A percentile compares a stretch with the other conserved stretches of the same genome.
phyloP scores from a whole-genome alignment of 1,140 invertebrate genomes.

The Megalopta genalis region DNA sequence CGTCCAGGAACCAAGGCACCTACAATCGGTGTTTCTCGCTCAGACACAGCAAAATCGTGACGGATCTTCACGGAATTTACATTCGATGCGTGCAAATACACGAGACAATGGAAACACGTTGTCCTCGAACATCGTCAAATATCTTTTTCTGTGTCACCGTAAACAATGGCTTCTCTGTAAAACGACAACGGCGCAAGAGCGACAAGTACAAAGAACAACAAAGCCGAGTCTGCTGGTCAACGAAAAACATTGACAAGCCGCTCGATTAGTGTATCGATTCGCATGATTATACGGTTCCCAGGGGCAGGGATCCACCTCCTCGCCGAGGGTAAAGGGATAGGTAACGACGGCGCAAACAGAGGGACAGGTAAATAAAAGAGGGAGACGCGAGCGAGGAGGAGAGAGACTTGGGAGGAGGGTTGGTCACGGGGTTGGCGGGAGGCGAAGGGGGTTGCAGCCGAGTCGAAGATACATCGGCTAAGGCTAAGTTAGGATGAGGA shows the following conservation, averaged over 20 bases:
- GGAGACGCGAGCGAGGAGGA: slow-evolving; percentile 1
- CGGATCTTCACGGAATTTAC: no score
- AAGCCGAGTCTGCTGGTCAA: no score
- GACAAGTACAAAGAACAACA: no score
- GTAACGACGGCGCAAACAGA: slow-evolving; percentile 15
- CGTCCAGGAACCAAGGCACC: no score
- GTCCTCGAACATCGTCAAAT: no score
- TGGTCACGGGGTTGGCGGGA: slow-evolving; percentile 3
- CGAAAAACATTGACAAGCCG: not conserved
- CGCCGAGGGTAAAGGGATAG: not conserved
- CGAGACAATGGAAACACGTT: no score
- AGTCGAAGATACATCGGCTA: slow-evolving; percentile 60
- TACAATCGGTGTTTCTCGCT: no score
- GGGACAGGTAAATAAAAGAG: slow-evolving; percentile 20
- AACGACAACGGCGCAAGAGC: no score
- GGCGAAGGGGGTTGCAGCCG: slow-evolving; percentile 41
- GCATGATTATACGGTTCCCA: not conserved
- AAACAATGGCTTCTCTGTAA: no score
- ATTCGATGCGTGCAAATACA: no score
- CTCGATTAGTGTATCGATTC: slow-evolving; percentile 3
- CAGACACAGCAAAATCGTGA: no score
- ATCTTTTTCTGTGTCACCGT: no score
- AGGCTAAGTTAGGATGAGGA: slow-evolving; percentile 78
- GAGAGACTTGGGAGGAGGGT: slow-evolving; percentile 1
- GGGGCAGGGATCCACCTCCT: not conserved